Evolutionary conservation across 2,888 invertebrate species (phyloP), one percentile per base, ranked within the genome.

Genomic region (Isotomurus palustris): DNA sequence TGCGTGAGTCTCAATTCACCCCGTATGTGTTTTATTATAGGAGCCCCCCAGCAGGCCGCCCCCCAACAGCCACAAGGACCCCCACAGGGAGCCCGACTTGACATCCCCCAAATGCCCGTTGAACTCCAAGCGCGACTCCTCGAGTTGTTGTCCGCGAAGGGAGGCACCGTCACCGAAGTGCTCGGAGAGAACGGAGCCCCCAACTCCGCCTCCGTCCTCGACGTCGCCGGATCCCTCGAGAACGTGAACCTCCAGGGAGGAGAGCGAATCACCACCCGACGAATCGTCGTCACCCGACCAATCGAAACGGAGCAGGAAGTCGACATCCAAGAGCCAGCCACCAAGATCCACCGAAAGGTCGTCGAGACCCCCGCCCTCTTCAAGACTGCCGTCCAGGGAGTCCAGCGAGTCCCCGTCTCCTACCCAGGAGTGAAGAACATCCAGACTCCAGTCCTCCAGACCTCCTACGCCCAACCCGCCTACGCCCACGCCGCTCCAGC

Each of bases 241-340:
- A 76, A 76, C 2, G 75, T 78, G 70, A 75, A 75, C 44, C 77
- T 78, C 22, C 76, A 81, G 48, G 74, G 78, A 44, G 79, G 79
- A 49, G 82, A 82, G 73, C 79, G 79, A 54, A 79, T 81, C 50
- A 80, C 81, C 64, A 82, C 82, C 32, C 77, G 82, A 32, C 78
- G 82, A 60, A 80, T 82, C 61, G 82, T 82, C n/a, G 79, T 83
- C 40, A 81, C 79, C 66, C 77, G 81, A 58, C 82, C 82, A 17
- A 80, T 82, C 63, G 81, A 82, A 73, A 83, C 82, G 2, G 76
- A 82, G 19, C 81, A 82, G 69, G 81, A 82, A 71, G 77, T 81
- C 43, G 73, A 73, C 47, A 79, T 82, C 43, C 78, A 81, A 44
- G 80, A 82, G 71, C 82, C 82, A 29, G 79, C 79, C 40, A 81